phyloP scores from a whole-genome alignment of 1,140 invertebrate genomes.

The Anastrepha ludens region DNA sequence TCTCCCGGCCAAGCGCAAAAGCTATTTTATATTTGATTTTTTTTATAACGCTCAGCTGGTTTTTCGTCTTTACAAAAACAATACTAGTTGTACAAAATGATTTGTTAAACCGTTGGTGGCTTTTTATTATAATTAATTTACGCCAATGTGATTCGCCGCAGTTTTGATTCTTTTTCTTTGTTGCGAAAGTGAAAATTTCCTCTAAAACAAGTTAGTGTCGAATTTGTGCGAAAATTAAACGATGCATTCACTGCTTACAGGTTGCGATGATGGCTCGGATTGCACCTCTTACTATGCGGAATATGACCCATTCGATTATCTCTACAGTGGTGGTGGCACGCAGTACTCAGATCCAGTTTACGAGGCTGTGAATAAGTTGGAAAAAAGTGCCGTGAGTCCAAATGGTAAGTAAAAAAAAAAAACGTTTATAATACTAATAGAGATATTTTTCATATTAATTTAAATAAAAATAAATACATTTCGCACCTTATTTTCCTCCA shows the following conservation, averaged over 20 bases:
- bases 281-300: conserved; percentile 85
- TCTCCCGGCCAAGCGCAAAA: conserved; percentile 41
- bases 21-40: conserved; percentile 18
- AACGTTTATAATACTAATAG: background rate
- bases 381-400: conserved; percentile 78
- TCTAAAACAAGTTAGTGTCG: background rate
- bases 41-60: conserved; percentile 45
- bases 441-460: background rate
- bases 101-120: conserved; percentile 21
- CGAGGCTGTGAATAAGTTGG: conserved; percentile 82
- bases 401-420: conserved; percentile 72
- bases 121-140: conserved; percentile 54
- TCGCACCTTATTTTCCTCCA: background rate
- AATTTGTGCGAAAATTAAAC: conserved; percentile 59
- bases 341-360: conserved; percentile 86
- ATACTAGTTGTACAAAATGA: background rate
- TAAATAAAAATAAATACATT: background rate
- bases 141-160: conserved; percentile 44
- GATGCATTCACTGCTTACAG: conserved; percentile 72
- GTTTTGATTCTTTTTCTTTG: conserved; percentile 4
- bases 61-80: conserved; percentile 1
- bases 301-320: conserved; percentile 90
- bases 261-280: conserved; percentile 70
- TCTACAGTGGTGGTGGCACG: conserved; percentile 83
- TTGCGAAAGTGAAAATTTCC: conserved; percentile 41